phyloP scores from a whole-genome alignment of 2,113 vertebrate species.

The Macquaria australasica region DNA sequence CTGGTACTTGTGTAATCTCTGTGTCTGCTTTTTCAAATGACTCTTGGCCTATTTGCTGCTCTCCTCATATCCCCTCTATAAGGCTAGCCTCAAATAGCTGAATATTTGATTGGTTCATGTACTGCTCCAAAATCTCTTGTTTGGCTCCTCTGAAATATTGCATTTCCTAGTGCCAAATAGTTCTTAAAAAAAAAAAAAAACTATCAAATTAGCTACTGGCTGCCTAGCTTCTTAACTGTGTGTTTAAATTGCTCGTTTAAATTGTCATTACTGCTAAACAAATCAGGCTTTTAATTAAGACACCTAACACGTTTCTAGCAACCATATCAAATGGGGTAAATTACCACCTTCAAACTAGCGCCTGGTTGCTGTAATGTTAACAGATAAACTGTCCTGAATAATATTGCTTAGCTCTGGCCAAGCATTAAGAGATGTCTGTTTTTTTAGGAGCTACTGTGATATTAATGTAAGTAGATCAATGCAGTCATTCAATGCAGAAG shows the following conservation, averaged over 20 bases:
- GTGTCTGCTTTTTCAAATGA: constrained; percentile 78
- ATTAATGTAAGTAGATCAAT: not conserved
- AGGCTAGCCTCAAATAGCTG: constrained; percentile 7
- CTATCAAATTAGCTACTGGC: constrained; percentile 45
- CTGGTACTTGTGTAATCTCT: constrained; percentile 81
- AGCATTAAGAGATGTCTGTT: not conserved
- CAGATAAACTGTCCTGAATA: constrained; percentile 23
- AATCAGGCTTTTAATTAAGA: constrained; percentile 68
- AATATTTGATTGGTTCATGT: constrained; percentile 37
- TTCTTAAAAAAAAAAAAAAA: constrained; percentile 2
- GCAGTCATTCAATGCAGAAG: not conserved
- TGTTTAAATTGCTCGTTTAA: constrained; percentile 64
- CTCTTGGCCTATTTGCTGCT: constrained; percentile 69
- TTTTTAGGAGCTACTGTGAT: constrained; percentile 2
- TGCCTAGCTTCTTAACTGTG: constrained; percentile 44
- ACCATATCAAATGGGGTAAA: constrained; percentile 35
- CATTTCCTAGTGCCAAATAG: constrained; percentile 7
- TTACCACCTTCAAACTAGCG: constrained; percentile 30
- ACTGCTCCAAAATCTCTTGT: constrained; percentile 4
- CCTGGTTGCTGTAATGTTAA: constrained; percentile 19
- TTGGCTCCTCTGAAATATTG: constrained; percentile 17
- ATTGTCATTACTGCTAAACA: constrained; percentile 59
- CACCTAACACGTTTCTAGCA: constrained; percentile 40
- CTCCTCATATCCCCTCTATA: constrained; percentile 6
- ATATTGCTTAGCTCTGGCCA: not conserved